These are phyloP conservation scores for Australoheros facetus DNA, from an alignment of 2,797 vertebrate species.

Conservation along the genomic window DNA sequence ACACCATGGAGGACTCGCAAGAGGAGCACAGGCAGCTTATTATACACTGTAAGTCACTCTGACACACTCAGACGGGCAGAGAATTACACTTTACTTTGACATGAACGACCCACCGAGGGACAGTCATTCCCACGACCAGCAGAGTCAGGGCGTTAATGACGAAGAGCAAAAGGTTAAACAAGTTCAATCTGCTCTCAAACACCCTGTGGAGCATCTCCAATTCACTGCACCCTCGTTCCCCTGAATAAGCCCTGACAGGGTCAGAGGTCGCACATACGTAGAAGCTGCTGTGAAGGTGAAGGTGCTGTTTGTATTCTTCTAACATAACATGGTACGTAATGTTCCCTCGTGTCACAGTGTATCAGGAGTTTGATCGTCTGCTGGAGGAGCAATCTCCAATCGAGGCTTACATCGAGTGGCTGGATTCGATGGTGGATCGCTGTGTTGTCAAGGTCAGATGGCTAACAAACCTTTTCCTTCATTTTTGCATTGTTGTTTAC, in stretches of 20 bases:
- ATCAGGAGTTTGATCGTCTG: constrained; percentile 97
- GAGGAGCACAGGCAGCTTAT: constrained; percentile 98
- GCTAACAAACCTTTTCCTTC: background rate
- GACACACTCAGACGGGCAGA: constrained; percentile 10
- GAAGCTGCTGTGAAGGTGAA: constrained; percentile 34
- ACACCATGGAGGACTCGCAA: constrained; percentile 97
- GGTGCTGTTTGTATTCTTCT: constrained; percentile 12
- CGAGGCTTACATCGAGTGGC: constrained; percentile 97
- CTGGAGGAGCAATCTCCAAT: constrained; percentile 98
- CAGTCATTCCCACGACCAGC: constrained; percentile 80
- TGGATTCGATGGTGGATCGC: constrained; percentile 98
- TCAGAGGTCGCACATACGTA: constrained; percentile 71
- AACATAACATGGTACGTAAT: background rate
- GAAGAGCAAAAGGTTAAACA: constrained; percentile 81
- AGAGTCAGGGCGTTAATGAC: constrained; percentile 72
- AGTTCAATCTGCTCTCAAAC: constrained; percentile 72
- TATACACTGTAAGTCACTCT: constrained; percentile 88
- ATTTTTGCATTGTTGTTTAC: background rate
- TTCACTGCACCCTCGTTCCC: constrained; percentile 44
- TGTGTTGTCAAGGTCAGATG: constrained; percentile 95
- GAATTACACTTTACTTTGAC: constrained; percentile 17
- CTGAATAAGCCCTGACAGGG: constrained; percentile 44
- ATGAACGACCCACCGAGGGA: constrained; percentile 37
- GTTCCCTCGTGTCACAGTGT: constrained; percentile 82
- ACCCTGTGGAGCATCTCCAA: constrained; percentile 72